These are phyloP conservation scores for Cherax destructor DNA, from an alignment of 1,140 invertebrate species.

Conservation along the genomic window DNA sequence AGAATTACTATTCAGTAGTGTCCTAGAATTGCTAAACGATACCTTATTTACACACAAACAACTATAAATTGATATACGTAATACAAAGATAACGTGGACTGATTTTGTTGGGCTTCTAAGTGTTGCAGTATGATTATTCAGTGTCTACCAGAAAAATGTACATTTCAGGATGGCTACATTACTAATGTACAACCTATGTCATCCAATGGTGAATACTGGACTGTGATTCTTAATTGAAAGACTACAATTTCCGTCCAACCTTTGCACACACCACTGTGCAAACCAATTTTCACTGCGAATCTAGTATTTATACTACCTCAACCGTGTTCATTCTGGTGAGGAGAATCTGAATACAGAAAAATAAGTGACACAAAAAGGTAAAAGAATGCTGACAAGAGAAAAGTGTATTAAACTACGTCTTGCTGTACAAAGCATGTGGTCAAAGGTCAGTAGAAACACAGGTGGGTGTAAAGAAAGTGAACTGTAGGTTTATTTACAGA, in stretches of 20 bases:
- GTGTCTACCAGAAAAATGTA: background rate
- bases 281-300: background rate
- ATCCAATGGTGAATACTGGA: background rate
- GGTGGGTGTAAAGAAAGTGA: background rate
- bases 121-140: background rate
- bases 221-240: background rate
- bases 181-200: background rate
- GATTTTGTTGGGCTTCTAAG: background rate
- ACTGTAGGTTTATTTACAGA: too few relatives aligned
- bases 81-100: background rate
- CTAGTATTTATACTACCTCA: slow-evolving; percentile 7
- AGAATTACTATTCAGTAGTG: too few relatives aligned
- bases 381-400: background rate
- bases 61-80: background rate
- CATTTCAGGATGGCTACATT: background rate
- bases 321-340: background rate
- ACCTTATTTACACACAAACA: too few relatives aligned
- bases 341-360: background rate
- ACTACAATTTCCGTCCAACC: background rate
- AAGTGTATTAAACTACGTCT: background rate
- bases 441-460: background rate
- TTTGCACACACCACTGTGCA: background rate
- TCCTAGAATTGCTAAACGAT: too few relatives aligned
- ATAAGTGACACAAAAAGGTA: background rate
- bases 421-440: background rate